These are phyloP conservation scores for Aleiodes leptofemur DNA, from an alignment of 2,888 invertebrate genomes.

Conservation along the genomic window DNA sequence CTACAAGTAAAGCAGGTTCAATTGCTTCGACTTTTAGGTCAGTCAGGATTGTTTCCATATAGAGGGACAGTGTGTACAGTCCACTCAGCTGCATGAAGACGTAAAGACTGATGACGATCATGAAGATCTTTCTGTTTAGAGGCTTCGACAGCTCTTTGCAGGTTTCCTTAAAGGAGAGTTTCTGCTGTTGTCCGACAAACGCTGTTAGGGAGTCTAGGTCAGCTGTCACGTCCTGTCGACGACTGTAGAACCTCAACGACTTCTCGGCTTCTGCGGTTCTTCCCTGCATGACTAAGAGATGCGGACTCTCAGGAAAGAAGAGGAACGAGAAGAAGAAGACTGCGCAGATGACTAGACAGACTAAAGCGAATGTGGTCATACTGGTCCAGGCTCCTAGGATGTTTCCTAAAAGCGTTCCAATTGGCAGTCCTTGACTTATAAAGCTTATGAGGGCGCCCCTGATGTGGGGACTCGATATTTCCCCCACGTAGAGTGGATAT, in stretches of 20 bases:
- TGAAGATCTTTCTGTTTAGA: constrained; percentile 55
- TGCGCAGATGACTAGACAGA: constrained; percentile 61
- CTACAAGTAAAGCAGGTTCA: constrained; percentile 57
- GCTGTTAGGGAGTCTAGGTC: constrained; percentile 57
- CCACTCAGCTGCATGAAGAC: constrained; percentile 64
- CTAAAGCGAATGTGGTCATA: constrained; percentile 61
- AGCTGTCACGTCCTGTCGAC: constrained; percentile 56
- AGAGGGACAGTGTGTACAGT: constrained; percentile 57
- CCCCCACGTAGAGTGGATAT: constrained; percentile 65
- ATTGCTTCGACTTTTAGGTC: constrained; percentile 57
- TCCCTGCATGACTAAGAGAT: constrained; percentile 58
- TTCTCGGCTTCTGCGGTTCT: constrained; percentile 58
- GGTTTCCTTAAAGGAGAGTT: constrained; percentile 44
- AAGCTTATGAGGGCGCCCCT: constrained; percentile 66
- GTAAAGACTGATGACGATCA: constrained; percentile 57
- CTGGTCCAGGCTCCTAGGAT: constrained; percentile 64
- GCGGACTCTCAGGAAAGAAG: constrained; percentile 67
- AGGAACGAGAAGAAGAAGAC: constrained; percentile 60
- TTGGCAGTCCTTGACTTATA: constrained; percentile 62
- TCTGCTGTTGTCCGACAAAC: neutral
- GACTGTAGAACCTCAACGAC: constrained; percentile 66
- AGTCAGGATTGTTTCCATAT: constrained; percentile 64
- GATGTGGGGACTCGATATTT: constrained; percentile 64
- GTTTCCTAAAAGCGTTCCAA: constrained; percentile 66
- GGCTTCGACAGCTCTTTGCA: constrained; percentile 49